Conservation (phyloP, 2,797 vertebrate species). For the Columba guinea region DNA sequence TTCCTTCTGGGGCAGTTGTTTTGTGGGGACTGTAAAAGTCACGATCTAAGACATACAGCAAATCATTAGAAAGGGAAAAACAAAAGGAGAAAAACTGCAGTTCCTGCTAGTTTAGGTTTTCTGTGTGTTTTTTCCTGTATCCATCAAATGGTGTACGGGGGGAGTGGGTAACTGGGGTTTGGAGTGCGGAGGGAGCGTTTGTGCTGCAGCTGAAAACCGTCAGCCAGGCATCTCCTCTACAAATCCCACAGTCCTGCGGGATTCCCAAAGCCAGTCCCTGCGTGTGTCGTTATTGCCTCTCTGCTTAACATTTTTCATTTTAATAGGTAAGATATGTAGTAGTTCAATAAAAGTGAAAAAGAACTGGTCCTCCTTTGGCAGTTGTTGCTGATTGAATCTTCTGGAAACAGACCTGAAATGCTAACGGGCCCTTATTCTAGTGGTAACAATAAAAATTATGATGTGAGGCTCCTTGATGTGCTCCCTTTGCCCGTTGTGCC, state of each 20-base stretch:
- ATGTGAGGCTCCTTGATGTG: background rate
- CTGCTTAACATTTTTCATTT: background rate
- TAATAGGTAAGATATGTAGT: background rate
- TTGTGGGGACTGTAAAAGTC: background rate
- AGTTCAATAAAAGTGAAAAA: background rate
- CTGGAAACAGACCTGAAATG: background rate
- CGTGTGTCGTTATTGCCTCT: background rate
- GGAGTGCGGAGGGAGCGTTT: background rate
- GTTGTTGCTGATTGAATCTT: background rate
- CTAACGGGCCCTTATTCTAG: background rate
- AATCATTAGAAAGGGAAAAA: background rate
- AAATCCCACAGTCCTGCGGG: background rate
- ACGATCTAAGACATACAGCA: background rate
- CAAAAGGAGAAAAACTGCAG: background rate
- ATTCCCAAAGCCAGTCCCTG: background rate
- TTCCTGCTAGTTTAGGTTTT: background rate
- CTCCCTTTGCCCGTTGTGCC: background rate
- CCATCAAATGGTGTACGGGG: background rate
- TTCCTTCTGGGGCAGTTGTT: background rate
- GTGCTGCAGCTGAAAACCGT: background rate
- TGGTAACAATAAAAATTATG: background rate
- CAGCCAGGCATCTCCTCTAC: background rate
- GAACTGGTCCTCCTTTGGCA: background rate
- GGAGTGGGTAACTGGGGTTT: background rate
- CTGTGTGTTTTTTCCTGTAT: background rate